These are phyloP conservation scores for Parnassius apollo DNA, from an alignment of 2,888 invertebrate species.

Conservation along the genomic window DNA sequence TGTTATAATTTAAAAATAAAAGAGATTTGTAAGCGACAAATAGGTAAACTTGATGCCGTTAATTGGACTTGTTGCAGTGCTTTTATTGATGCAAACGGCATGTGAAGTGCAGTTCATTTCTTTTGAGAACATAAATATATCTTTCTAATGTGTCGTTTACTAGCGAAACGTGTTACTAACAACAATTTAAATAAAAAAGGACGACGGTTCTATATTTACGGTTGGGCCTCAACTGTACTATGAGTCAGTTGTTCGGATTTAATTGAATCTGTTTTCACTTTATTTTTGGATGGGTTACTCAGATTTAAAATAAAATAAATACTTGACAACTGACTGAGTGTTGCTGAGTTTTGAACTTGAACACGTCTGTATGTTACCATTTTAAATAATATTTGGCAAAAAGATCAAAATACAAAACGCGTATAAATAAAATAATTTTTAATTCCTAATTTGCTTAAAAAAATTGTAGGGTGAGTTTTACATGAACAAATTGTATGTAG, in stretches of 20 bases:
- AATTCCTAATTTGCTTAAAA: too few species aligned
- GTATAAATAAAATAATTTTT: too few species aligned
- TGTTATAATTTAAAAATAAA: too few species aligned
- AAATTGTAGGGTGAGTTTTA: too few species aligned
- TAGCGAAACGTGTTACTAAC: conserved; percentile 22
- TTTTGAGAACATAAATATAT: conserved; percentile 15
- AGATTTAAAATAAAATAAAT: conserved; percentile 8
- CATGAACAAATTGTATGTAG: too few species aligned
- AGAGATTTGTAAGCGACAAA: too few species aligned
- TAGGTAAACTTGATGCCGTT: neutral
- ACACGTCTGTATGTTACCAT: neutral
- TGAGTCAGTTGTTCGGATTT: conserved; percentile 13
- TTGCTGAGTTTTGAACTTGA: conserved; percentile 3
- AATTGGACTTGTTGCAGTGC: conserved; percentile 6
- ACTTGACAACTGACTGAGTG: conserved; percentile 1
- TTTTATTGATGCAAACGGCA: conserved; percentile 1
- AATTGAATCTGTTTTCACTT: conserved; percentile 22
- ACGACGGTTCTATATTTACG: conserved; percentile 18
- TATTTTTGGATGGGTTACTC: conserved; percentile 22
- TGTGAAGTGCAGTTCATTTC: conserved; percentile 13
- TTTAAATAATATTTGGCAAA: conserved; percentile 1
- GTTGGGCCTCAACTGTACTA: neutral
- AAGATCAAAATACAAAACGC: too few species aligned
- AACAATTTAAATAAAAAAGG: conserved; percentile 18
- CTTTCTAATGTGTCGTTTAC: conserved; percentile 22